Base-by-base conservation (phyloP, 1,140 invertebrate genomes). In the Bombus sylvicola region DNA sequence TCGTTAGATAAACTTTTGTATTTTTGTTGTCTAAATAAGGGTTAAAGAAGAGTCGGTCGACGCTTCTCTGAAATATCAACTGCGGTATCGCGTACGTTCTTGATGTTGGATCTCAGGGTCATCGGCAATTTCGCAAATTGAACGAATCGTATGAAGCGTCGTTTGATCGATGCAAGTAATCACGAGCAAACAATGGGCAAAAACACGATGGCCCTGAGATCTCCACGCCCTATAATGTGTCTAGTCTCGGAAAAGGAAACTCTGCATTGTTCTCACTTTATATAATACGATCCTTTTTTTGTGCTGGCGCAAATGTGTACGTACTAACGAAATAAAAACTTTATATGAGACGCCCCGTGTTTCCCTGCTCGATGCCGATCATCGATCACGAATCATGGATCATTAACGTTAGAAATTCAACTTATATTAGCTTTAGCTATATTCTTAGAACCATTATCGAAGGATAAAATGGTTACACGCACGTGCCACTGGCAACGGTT, bases 241-340 rank as follows among this genome's bases (percentile, higher is more conserved):
- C 91, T 92, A 92, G 91, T 92, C 91, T 90, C 86, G 81, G 75
- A 91, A 88, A 87, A 85, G 79, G 73, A 91, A 78, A 73, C 66
- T 87, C 66, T 83, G 81, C 83, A 81, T 90, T 81, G 86, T 71
- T 86, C 83, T 86, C 77, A 87, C 88, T 87, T 89, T 90, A 85
- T 87, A 90, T 85, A 82, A 90, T 74, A 82, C n/a, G 72, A 89
- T 89, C 83, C 89, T 91, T 91, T 91, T 91, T 92, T 93, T 92
- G 92, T 93, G 92, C 92, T 92, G 91, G 92, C 92, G 91, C 92
- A 93, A 93, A 92, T 92, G 89, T 93, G 91, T 93, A 93, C 89
- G 92, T 92, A 92, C 92, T 92, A 93, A 93, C 91, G 86, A 87
- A 93, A 92, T 90, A 92, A 93, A 79, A 93, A 82, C 83, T 92